Evolutionary conservation across 1,140 invertebrate genomes (phyloP), one percentile per base, ranked within the genome.

Genomic region (Paralvinella palmiformis): DNA sequence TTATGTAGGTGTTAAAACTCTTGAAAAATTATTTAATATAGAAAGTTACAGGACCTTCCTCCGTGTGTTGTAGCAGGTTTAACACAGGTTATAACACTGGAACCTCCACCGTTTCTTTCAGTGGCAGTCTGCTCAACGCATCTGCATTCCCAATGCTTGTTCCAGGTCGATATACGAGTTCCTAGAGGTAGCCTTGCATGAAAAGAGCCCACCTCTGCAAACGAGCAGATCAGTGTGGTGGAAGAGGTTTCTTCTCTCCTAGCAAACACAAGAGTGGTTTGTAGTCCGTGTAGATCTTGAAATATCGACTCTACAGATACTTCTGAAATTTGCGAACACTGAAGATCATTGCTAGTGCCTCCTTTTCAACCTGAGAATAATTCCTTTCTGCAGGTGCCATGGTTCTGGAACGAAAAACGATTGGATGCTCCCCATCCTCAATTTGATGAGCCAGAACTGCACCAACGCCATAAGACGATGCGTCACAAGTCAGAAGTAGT

Each of bases 351-450:
- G 78, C 80, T n/a, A 83, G 63, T 0, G 77, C 80, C 69, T 86
- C 82, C 59, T 78, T 81, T 56, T 84, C 79, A 17, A 85, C 80
- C 66, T 85, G 70, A n/a, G 79, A 1, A 35, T 85, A 86, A 10
- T 82, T 81, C 66, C 71, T 68, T 70, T 86, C 81, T 35, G 81
- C 69, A 32, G 62, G 41, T 13, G 70, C 72, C 15, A 85, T 60
- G 2, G 72, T 74, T 63, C 81, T 56, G 1, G 79, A 84, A 15
- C 75, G 75, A 71, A 80, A 84, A n/a, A n/a, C n/a, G n/a, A n/a
- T n/a, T n/a, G n/a, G n/a, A n/a, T n/a, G n/a, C n/a, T n/a, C n/a
- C n/a, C n/a, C n/a, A n/a, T n/a, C n/a, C n/a, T n/a, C n/a, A n/a
- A n/a, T 64, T 74, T 52, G 63, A 62, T 85, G 83, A 1, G 73